Evolutionary conservation across 1,140 invertebrate species (phyloP), one percentile per base, ranked within the genome.

Genomic region (Zaprionus ghesquierei): DNA sequence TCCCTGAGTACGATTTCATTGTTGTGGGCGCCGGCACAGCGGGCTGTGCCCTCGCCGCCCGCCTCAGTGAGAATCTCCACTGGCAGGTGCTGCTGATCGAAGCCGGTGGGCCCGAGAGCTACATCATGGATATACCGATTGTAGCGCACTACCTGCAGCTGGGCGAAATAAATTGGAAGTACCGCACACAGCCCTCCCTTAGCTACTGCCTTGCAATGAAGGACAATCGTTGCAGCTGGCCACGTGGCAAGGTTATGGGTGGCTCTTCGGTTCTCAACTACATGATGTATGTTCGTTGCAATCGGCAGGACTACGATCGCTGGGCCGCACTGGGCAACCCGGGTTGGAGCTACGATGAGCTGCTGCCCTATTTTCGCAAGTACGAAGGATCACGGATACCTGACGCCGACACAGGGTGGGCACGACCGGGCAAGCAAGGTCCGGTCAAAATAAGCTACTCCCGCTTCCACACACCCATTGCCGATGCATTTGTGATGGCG

Each of bases 181-280:
- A 96, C 81, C 86, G 93, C 20, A 96, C 95, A 0, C 94, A 95
- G 59, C 94, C 94, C 1, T 94, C 94, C 12, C 50, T 77, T 71
- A 23, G 81, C 79, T 62, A 51, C 38, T 92, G 91, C 38, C 68
- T 92, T 25, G 91, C 93, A 0, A 93, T 93, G 77, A 92, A 93
- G 46, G 93, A 93, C 18, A 93, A 93, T 69, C 92, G 92, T 33
- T 94, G 96, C 84, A 94, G 95, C 61, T 96, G 94, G 94, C 95
- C 96, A 0, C 92, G 95, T 53, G 95, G 95, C 2, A 96, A 96
- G 90, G 95, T 96, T 0, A 93, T 97, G 79, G 97, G 97, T 6
- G 97, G 97, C 2, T 97, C 96, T 0, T 96, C 96, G 46, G 96
- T 96, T 0, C 91, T 98, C 0, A 98, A 98, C 87, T 97, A 97